phyloP scores from a whole-genome alignment of 2,113 vertebrate species.

The Promerops cafer region DNA sequence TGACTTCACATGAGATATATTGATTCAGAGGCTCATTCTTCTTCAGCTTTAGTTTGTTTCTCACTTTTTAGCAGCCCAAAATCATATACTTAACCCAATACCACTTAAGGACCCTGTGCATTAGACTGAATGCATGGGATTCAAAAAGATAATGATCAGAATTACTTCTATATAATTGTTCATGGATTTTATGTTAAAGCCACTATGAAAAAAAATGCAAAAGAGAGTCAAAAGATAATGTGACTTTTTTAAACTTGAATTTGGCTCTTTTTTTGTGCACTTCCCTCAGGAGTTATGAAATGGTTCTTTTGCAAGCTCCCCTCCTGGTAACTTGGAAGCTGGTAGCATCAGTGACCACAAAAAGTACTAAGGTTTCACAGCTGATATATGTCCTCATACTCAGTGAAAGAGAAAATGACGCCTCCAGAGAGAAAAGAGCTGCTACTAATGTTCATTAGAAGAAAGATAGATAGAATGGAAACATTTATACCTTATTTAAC shows the following conservation, averaged over 20 bases:
- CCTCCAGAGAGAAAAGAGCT: neutral
- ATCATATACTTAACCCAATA: neutral
- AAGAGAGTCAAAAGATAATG: neutral
- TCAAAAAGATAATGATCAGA: neutral
- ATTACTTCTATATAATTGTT: neutral
- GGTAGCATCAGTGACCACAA: neutral
- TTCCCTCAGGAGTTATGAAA: neutral
- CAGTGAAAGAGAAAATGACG: neutral
- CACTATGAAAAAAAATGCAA: neutral
- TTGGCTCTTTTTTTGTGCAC: neutral
- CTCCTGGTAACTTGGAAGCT: neutral
- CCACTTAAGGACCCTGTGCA: neutral
- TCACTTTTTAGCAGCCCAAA: neutral
- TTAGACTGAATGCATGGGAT: neutral
- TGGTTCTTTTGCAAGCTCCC: neutral
- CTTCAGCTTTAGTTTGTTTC: neutral
- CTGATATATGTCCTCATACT: neutral
- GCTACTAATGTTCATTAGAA: neutral
- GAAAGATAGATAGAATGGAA: neutral
- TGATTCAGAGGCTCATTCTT: neutral
- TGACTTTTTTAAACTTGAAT: neutral
- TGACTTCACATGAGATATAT: neutral
- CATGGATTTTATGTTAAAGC: neutral
- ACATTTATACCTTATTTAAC: neutral
- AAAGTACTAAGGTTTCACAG: neutral